Base-by-base conservation (phyloP, 2,888 invertebrate species). In the Shargacucullia verbasci region DNA sequence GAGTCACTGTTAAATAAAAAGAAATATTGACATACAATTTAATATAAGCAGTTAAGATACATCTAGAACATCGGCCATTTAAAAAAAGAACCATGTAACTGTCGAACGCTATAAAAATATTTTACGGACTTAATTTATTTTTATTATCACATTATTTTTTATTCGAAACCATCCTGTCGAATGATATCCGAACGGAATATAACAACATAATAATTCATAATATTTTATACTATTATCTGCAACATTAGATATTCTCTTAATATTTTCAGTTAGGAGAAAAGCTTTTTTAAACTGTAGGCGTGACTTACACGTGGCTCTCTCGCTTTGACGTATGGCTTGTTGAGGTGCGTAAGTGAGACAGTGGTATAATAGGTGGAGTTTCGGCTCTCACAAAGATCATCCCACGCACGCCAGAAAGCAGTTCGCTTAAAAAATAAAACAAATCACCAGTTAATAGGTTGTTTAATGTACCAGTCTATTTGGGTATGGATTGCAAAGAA, bases 361-460 rank as follows among this genome's bases (percentile, higher is more conserved):
- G 66, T 50, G 12, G 59, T 60, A 71, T 53, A 46, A 71, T 53
- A 84, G 90, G 90, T 82, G 90, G 89, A 77, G 89, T 80, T 67
- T 74, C 50, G 43, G 29, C 13, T 41, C 62, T 68, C 50, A 65
- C 65, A 57, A 55, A 69, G 83, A 73, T 79, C 89, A 64, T 76
- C 89, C 88, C 86, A 88, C 85, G 70, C 80, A 55, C 68, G 70
- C 54, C 69, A 69, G 70, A 53, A 55, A 72, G 78, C 78, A 80
- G 73, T 76, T 78, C 65, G 61, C 72, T 76, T 79, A 80, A 79
- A 82, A 85, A 83, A 80, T 78, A 83, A 80, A 80, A 86, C 81
- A 83, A 84, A 86, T 85, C 74, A 80, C 70, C 69, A 77, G 80
- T 63, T 86, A 83, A 85, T 82, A 82, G 81, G 59, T 80, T 78